Conservation (phyloP, 2,888 invertebrate genomes). For the Hirtodrosophila alboralis region DNA sequence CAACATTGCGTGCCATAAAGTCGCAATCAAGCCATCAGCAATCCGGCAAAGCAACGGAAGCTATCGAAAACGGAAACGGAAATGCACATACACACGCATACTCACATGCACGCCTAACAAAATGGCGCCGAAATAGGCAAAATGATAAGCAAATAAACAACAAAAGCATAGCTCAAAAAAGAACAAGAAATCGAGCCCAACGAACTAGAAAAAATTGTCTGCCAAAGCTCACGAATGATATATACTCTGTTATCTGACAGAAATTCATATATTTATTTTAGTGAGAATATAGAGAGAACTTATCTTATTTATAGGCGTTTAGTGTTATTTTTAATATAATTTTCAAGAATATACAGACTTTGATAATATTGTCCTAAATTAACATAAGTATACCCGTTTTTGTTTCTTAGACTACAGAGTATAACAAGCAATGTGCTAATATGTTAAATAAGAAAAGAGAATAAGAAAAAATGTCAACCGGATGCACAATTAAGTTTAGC, state of each 20-base stretch:
- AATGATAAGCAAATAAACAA: conserved; percentile 34
- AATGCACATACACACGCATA: conserved; percentile 37
- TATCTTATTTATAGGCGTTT: no score
- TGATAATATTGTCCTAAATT: no score
- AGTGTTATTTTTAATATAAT: no score
- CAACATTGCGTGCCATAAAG: conserved; percentile 53
- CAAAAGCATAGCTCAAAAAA: conserved; percentile 9
- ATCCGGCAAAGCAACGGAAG: conserved; percentile 49
- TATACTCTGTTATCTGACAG: no score
- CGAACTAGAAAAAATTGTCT: neutral
- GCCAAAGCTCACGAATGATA: no score
- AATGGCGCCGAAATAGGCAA: conserved; percentile 14
- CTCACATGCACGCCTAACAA: conserved; percentile 3
- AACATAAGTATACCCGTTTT: no score
- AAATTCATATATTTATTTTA: no score
- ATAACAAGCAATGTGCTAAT: neutral
- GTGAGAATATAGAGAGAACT: no score
- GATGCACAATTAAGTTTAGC: conserved; percentile 43
- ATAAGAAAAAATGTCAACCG: conserved; percentile 37
- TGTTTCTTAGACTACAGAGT: neutral
- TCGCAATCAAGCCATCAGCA: conserved; percentile 51
- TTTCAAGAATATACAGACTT: no score
- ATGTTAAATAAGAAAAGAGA: conserved; percentile 6
- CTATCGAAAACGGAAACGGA: conserved; percentile 54
- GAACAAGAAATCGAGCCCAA: conserved; percentile 11